phyloP scores from a whole-genome alignment of 64 coral and sea anemone genomes.

The Stylophora pistillata region DNA sequence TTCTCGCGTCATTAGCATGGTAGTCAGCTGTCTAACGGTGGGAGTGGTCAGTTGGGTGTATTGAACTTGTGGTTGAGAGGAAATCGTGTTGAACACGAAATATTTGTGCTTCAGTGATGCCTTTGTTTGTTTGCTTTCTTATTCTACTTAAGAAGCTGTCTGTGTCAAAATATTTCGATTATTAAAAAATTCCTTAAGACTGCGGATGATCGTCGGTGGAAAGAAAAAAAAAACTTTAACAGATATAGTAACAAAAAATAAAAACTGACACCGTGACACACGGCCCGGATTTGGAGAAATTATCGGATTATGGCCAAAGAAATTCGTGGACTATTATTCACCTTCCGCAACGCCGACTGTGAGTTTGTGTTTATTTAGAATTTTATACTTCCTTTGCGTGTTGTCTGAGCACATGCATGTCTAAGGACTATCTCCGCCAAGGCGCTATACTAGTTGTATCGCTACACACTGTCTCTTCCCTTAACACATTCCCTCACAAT shows the following conservation, averaged over 20 bases:
- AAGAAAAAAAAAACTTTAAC: too few relatives aligned
- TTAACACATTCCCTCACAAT: not conserved
- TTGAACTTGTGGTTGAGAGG: not conserved
- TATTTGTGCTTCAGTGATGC: not conserved
- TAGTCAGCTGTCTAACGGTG: not conserved
- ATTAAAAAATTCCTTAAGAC: not conserved
- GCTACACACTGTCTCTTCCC: not conserved
- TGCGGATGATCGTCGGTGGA: not conserved
- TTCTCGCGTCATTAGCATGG: too few relatives aligned
- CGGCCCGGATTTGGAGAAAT: too few relatives aligned
- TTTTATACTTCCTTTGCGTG: not conserved
- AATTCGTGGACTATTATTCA: too few relatives aligned
- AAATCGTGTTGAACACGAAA: constrained; percentile 9
- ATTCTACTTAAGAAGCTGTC: not conserved
- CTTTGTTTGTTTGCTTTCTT: not conserved
- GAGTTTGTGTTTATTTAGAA: not conserved
- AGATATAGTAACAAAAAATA: too few relatives aligned
- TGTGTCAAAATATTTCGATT: not conserved
- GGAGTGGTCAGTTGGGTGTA: not conserved
- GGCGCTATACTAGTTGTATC: too few relatives aligned
- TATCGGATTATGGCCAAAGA: too few relatives aligned
- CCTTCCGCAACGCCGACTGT: not conserved
- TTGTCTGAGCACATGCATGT: not conserved
- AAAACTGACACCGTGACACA: too few relatives aligned
- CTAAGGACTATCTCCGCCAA: not conserved